Base-by-base conservation (phyloP, 1,140 invertebrate species). In the Brachionus plicatilis region DNA sequence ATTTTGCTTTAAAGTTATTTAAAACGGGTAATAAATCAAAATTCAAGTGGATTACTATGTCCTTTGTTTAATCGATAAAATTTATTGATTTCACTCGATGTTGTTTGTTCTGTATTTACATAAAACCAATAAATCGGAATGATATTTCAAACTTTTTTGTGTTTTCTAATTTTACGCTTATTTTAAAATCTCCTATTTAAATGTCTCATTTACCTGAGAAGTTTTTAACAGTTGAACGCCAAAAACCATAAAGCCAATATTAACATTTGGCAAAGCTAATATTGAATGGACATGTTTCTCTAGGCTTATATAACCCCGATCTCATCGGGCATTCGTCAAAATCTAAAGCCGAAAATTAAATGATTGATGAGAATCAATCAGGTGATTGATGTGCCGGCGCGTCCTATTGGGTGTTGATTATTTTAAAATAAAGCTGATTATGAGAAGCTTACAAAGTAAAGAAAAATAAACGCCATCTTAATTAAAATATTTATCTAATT, bases 401-500 rank as follows among this genome's bases (percentile, higher is more conserved):
- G 53, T 60, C 20, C 53, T 60, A 60, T 11, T 27, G 53, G 53
- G 53, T 9, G 53, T 60, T 20, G 53, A 24, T 60, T 60, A 60
- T 8, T 29, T 29, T 3, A 60, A 60, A 60, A 60, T 60, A 60
- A 60, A 60, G 53, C 53, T 60, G 53, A 17, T 60, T 60, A 60
- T 60, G 53, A 20, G 53, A 60, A 60, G n/a, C 53, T 24, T 8
- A 24, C 8, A 60, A 60, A 60, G 6, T 8, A 60, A 60, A 53
- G 47, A 17, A 53, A 60, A 60, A 60, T 60, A 60, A 7, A 60
- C 17, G 53, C 53, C n/a, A 60, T 24, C 53, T 60, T 60, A 60
- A 60, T 60, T 60, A 60, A 60, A 60, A 60, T 60, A 60, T 60
- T 60, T 60, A 60, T 60, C 53, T 60, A 60, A 60, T 60, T 60